These are phyloP conservation scores for Myocastor coypus DNA, from an alignment of 2,113 vertebrate genomes.

Conservation along the genomic window DNA sequence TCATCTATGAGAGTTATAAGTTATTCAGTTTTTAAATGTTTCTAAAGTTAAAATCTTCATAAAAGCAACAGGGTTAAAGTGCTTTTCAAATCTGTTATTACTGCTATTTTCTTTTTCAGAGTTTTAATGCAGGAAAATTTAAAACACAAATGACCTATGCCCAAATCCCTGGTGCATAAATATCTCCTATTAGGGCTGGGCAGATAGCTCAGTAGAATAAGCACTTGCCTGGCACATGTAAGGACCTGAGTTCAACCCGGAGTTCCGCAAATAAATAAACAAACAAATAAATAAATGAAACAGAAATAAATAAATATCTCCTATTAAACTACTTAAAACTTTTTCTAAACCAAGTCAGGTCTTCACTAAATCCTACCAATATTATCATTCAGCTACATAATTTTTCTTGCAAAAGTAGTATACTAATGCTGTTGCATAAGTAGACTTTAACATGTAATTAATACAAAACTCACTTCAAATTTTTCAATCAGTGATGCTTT, in stretches of 20 bases:
- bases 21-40: not conserved
- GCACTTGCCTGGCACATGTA: too few species aligned
- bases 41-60: slow-evolving; percentile 28
- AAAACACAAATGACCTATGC: not conserved
- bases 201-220: too few species aligned
- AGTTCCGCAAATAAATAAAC: too few species aligned
- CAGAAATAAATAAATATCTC: slow-evolving; percentile 14
- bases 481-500: not conserved
- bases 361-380: not conserved
- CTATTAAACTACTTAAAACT: not conserved
- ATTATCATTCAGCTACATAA: not conserved
- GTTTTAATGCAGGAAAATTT: not conserved
- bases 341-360: slow-evolving; percentile 31
- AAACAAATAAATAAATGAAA: too few species aligned
- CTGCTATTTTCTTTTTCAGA: not conserved
- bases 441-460: not conserved
- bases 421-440: not conserved
- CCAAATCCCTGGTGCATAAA: not conserved
- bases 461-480: slow-evolving; percentile 12
- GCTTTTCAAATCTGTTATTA: not conserved
- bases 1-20: not conserved
- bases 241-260: too few species aligned
- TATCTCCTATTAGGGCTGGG: not conserved
- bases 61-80: slow-evolving; percentile 1
- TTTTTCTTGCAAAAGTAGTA: not conserved